Base-by-base conservation (phyloP, 2,797 vertebrate species). In the Manis crassicaudata region DNA sequence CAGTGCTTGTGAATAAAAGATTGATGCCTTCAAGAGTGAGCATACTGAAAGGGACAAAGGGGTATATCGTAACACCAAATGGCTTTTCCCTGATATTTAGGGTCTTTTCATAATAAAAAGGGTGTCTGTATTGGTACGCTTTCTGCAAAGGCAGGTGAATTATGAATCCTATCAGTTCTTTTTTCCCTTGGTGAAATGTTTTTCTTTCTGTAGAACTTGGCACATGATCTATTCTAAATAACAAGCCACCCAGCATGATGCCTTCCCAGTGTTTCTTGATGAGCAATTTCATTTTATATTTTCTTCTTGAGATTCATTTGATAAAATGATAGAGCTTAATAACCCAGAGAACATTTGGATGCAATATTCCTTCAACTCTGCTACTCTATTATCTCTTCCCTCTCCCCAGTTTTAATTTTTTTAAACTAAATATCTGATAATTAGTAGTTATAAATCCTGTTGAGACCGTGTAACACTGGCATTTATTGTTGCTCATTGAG, bases 81-180 rank as follows among this genome's bases (percentile, higher is more conserved):
- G 25, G 7, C 60, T 70, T 75, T 76, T 90, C 46, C 56, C 37
- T 62, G 14, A 6, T 67, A 12, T 70, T 81, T 72, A 68, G 7
- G 35, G 62, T 81, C 35, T 50, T 90, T 84, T 91, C 40, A 40
- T 81, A 67, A 35, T 37, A 60, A 70, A 11, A 86, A 85, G 12
- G 14, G 54, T 86, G 12, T 96, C 43, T 73, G 9, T 60, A 32
- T 91, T 89, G 73, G 17, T 77, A 75, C 2, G 63, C 20, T 85
- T 63, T 79, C 75, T 94, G 27, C 32, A 80, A 54, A 86, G 75
- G 17, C 75, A 37, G 8, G 1, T 60, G 32, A 37, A 9, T 82
- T 37, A 67, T 76, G 46, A 94, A 86, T 89, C 56, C 50, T 52
- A 93, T 46, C 7, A 88, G 32, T 86, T 92, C 13, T 70, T 92